Evolutionary conservation across 1,140 invertebrate species (phyloP).

Genomic region (Saccostrea cuccullata): DNA sequence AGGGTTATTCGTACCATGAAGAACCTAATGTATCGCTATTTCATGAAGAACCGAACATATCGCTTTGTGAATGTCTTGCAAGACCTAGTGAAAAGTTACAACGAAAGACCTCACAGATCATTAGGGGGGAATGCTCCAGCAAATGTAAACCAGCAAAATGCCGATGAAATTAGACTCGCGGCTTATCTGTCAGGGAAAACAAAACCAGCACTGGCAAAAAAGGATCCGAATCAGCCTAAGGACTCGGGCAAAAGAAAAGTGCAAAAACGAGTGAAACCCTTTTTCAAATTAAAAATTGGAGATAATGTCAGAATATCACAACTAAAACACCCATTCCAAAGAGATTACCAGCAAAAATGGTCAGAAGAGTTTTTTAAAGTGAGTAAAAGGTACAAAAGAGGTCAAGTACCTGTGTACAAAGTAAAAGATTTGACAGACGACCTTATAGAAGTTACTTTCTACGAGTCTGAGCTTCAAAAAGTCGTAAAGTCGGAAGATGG

Average conservation of each 20-base stretch:
- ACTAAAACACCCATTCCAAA: conserved; percentile 41
- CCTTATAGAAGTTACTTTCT: background rate
- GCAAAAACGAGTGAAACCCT: background rate
- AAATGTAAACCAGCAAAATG: background rate
- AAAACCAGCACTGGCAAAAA: background rate
- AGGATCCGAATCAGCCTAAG: background rate
- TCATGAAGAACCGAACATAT: background rate
- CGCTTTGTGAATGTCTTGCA: conserved; percentile 12
- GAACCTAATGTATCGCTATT: conserved; percentile 31
- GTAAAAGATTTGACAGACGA: conserved; percentile 39
- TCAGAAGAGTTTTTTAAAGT: conserved; percentile 53
- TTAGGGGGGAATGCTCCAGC: background rate
- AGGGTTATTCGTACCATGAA: conserved; percentile 30
- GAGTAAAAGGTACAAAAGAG: conserved; percentile 2
- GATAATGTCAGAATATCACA: conserved; percentile 48
- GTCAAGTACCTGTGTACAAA: conserved; percentile 41
- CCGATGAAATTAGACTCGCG: background rate
- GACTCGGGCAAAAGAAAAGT: background rate
- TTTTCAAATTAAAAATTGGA: conserved; percentile 45
- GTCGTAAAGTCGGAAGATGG: conserved; percentile 9
- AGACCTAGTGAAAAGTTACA: conserved; percentile 9
- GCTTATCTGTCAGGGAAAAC: background rate
- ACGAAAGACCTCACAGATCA: background rate
- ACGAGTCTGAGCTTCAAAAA: conserved; percentile 27
- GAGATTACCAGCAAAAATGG: conserved; percentile 52